Base-by-base conservation (phyloP, 1,140 invertebrate species). In the Calliopsis andreniformis region DNA sequence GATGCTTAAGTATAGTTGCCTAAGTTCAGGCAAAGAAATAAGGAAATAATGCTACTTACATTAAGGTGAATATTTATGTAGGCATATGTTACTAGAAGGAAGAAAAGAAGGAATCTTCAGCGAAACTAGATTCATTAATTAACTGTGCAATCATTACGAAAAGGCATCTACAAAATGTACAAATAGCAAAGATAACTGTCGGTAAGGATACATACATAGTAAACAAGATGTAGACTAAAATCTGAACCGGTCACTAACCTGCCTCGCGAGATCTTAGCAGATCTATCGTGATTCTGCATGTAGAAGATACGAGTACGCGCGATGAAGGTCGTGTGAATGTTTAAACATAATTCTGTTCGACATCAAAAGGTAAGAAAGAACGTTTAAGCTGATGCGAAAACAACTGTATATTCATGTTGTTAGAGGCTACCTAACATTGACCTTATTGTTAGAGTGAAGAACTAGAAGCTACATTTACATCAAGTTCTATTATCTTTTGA, bases 381-480 rank as follows among this genome's bases (percentile, higher is more conserved):
- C 23, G 59, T 8, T 58, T n/a, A 49, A 43, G 69, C 56, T 45
- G 25, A 62, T 53, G n/a, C 49, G 66, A 59, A 49, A 55, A 56
- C 42, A 28, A 35, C 58, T 23, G 68, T 28, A 28, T 30, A 30
- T 10, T 10, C 42, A 25, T 73, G 43, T 68, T 18, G 51, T 51
- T 62, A 43, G 59, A 62, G 79, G 73, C 78, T 84, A 82, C 82
- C 81, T 80, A 76, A 55, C 68, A 71, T 70, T 58, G 77, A 83
- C 83, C 82, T 83, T n/a, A n/a, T n/a, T n/a, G n/a, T n/a, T 63
- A 61, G 67, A 39, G 59, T 51, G 62, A 63, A 68, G 64, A 84
- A 83, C 71, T 80, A 72, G 80, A 79, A 84, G 77, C 83, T 78
- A 85, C 87, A 88, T 88, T 88, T 89, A 90, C 89, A 62, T 78